Conservation (phyloP, 2,797 vertebrate species). For the Micrastur ruficollis region DNA sequence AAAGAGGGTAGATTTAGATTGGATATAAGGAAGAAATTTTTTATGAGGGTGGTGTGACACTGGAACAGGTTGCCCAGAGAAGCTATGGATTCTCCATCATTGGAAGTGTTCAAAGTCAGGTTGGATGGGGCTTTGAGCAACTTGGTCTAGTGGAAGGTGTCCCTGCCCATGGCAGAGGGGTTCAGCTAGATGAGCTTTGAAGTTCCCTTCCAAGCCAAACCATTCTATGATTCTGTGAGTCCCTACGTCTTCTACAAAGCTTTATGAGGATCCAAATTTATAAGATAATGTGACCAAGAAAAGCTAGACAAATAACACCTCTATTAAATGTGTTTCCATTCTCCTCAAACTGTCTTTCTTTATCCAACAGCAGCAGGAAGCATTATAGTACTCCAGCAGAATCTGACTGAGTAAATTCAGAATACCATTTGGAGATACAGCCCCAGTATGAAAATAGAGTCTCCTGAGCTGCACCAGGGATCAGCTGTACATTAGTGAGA, state of each 20-base stretch:
- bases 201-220: not conserved
- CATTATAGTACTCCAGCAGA: not conserved
- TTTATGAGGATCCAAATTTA: not conserved
- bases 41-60: not conserved
- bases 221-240: not conserved
- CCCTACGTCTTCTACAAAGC: not conserved
- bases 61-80: not conserved
- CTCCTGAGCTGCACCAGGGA: not conserved
- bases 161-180: not conserved
- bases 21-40: not conserved
- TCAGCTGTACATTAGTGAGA: not conserved
- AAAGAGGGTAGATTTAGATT: not conserved
- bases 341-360: not conserved
- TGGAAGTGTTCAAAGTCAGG: not conserved
- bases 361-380: not conserved
- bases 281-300: not conserved
- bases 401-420: not conserved
- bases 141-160: not conserved
- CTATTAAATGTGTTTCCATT: not conserved
- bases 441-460: not conserved
- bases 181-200: not conserved
- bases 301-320: not conserved
- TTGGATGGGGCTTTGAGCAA: not conserved
- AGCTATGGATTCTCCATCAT: not conserved
- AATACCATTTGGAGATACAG: not conserved